Evolutionary conservation across 92 coral and sea anemone genomes (phyloP).

Genomic region (Siderastrea siderea): DNA sequence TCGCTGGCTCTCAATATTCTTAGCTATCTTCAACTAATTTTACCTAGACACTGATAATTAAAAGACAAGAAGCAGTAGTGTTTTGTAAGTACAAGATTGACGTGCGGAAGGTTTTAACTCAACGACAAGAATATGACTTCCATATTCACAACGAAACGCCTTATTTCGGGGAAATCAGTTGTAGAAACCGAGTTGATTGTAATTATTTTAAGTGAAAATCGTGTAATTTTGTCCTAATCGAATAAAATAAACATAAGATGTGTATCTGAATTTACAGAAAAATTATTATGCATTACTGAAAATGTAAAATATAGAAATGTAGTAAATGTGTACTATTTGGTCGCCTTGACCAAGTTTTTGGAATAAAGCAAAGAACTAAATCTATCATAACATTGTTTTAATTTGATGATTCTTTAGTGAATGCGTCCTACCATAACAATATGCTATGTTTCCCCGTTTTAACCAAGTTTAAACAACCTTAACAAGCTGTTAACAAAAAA

Average conservation of each 20-base stretch:
- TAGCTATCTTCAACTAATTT: not conserved
- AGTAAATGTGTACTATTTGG: not conserved
- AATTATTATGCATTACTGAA: not conserved
- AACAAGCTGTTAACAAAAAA: not conserved
- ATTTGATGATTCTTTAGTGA: not conserved
- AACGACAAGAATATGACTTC: not conserved
- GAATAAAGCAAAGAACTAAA: not conserved
- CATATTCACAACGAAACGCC: not conserved
- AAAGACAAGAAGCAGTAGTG: not conserved
- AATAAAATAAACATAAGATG: slow-evolving; percentile 18
- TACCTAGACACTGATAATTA: not conserved
- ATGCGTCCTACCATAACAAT: not conserved
- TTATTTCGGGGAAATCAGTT: not conserved
- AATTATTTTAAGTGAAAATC: not conserved
- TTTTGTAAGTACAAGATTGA: not conserved
- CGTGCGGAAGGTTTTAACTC: not conserved
- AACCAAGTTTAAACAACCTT: not conserved
- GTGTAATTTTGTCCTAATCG: not conserved
- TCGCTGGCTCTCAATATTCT: not conserved
- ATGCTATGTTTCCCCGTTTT: not conserved
- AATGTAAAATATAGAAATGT: not conserved
- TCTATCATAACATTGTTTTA: not conserved
- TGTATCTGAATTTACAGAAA: not conserved
- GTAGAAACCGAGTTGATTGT: not conserved
- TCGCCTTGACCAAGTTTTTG: not conserved